Evolutionary conservation across 2,797 vertebrate species (phyloP), one percentile per base, ranked within the genome.

Genomic region (Parauchenoglanis ngamensis): DNA sequence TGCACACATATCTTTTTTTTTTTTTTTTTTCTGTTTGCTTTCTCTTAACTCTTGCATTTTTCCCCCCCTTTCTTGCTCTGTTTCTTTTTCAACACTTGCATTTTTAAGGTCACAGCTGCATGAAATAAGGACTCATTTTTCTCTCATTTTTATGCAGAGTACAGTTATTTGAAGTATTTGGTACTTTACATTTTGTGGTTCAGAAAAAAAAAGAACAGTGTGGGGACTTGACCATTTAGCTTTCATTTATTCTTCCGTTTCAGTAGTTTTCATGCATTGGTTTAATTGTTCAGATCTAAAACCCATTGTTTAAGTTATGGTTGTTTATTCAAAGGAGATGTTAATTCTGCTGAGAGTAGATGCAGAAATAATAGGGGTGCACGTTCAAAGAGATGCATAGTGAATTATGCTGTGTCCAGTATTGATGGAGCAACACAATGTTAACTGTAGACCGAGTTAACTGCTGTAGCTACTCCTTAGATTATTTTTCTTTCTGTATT

Each of bases 61-160:
- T 11, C 1, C 2, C 25, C 40, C 28, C 15, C 19, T 88, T 68
- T 57, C 83, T 89, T 80, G 54, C 72, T 72, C 40, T 61, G 89
- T 35, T 84, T 57, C 54, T 59, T 81, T 76, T 89, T 61, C 68
- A 59, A 76, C 49, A 86, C 79, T 85, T 79, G 89, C 91, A 89
- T 92, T 89, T 94, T 96, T 95, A 95, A 94, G 93, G 94, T 95
- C 95, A 93, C 40, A 94, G 93, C 95, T 97, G 96, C 95, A 96
- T 96, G 95, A 95, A 95, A 94, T 94, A 95, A 94, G 94, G 95
- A 96, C 92, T 94, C 92, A 91, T 92, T 93, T 95, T 94, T 94
- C 94, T 80, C 57, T 44, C 23, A 40, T 61, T 72, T 65, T 92
- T 94, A 94, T 95, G 88, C 88, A 86, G 83, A 90, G 93, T 93